Percentiles rank a stretch among this genome's conserved stretches.
Conservation (phyloP, 2,113 vertebrate species). For the Gnathonemus echidnorhynchus region DNA sequence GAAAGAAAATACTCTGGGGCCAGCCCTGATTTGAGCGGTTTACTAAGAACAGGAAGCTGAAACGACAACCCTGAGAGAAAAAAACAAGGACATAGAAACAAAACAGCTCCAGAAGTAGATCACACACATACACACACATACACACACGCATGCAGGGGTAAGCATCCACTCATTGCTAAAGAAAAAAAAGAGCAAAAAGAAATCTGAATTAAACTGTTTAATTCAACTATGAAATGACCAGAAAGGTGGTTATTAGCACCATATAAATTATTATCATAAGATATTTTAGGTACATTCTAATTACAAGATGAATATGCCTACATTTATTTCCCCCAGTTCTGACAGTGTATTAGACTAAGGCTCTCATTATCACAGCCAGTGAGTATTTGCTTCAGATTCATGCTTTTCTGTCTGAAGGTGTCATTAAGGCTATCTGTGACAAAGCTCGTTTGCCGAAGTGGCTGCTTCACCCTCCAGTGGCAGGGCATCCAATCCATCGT, state of each 20-base stretch:
- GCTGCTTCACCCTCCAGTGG: conserved; percentile 18
- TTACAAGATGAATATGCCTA: conserved; percentile 71
- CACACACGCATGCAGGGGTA: neutral
- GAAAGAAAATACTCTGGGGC: neutral
- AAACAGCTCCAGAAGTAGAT: conserved; percentile 32
- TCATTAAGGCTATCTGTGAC: conserved; percentile 65
- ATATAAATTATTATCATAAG: conserved; percentile 76
- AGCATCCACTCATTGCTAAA: neutral
- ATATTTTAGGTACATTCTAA: conserved; percentile 68
- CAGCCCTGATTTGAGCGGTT: conserved; percentile 40
- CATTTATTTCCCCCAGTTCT: conserved; percentile 59
- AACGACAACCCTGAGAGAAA: conserved; percentile 15
- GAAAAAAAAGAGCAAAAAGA: conserved; percentile 26
- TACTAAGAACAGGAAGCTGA: conserved; percentile 57
- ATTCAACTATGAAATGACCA: conserved; percentile 44
- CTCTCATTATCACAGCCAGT: conserved; percentile 76
- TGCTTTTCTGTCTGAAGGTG: conserved; percentile 65
- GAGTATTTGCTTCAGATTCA: conserved; percentile 64
- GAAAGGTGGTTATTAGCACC: conserved; percentile 72
- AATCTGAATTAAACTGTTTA: conserved; percentile 30
- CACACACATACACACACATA: neutral
- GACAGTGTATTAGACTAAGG: conserved; percentile 63
- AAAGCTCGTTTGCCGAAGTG: conserved; percentile 38
- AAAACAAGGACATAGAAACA: conserved; percentile 30
- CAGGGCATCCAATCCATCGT: conserved; percentile 16